Evolutionary conservation across 2,113 vertebrate species (phyloP).

Genomic region (Herpetotheres cachinnans): DNA sequence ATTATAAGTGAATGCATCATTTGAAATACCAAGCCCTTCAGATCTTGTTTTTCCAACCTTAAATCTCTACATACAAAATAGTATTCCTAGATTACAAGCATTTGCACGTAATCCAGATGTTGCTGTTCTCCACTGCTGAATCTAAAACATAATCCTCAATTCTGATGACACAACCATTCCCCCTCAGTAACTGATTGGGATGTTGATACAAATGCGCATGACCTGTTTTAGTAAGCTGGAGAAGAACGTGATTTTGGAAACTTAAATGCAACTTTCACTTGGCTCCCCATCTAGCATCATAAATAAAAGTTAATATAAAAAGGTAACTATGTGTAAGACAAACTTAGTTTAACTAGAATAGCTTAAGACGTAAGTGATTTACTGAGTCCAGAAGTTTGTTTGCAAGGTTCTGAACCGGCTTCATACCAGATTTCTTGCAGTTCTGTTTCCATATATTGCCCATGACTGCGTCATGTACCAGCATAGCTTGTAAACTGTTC

Average conservation of each 20-base stretch:
- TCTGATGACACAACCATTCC: background rate
- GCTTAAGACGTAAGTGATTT: background rate
- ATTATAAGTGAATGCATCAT: background rate
- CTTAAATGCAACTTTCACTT: background rate
- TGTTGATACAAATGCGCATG: background rate
- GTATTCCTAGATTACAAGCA: background rate
- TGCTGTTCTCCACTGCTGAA: background rate
- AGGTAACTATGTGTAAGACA: background rate
- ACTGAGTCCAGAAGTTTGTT: background rate
- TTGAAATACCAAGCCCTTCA: background rate
- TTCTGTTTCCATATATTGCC: background rate
- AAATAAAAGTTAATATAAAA: background rate
- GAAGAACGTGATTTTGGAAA: background rate
- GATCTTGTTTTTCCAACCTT: background rate
- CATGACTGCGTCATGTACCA: background rate
- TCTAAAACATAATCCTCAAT: background rate
- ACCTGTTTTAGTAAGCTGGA: background rate
- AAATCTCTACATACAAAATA: background rate
- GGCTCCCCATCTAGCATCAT: background rate
- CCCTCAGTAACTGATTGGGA: background rate
- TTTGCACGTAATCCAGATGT: background rate
- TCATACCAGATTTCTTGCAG: background rate
- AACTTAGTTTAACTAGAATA: background rate
- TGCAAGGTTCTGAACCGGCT: background rate
- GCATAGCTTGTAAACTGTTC: background rate